Evolutionary conservation across 2,888 invertebrate species (phyloP).

Genomic region (Phyllotreta striolata): DNA sequence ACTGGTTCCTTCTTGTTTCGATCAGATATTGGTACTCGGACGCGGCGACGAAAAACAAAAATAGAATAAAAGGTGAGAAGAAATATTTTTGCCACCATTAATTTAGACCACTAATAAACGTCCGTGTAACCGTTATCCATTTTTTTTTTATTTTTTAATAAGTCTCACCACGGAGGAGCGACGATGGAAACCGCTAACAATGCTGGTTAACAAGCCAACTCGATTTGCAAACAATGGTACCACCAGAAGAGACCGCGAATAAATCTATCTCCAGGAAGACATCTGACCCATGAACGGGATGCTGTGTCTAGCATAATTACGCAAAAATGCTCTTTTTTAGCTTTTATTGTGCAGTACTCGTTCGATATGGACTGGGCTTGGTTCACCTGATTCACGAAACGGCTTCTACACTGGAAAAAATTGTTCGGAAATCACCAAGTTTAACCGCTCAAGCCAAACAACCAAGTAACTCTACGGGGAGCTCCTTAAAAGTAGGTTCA

Average conservation of each 20-base stretch:
- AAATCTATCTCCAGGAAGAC: conserved; percentile 54
- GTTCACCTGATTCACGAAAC: neutral
- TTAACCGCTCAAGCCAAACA: neutral
- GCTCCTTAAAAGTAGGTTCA: no score
- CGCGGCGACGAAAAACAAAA: conserved; percentile 10
- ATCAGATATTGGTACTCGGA: conserved; percentile 8
- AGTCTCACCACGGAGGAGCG: conserved; percentile 47
- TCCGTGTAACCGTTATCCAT: conserved; percentile 30
- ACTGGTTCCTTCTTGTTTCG: conserved; percentile 14
- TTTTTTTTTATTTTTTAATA: conserved; percentile 46
- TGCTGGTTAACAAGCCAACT: conserved; percentile 57
- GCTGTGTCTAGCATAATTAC: conserved; percentile 48
- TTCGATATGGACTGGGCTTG: conserved; percentile 19
- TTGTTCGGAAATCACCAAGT: neutral
- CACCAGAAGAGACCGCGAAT: conserved; percentile 52
- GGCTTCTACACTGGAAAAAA: neutral
- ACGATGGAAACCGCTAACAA: conserved; percentile 55
- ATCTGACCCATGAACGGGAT: conserved; percentile 54
- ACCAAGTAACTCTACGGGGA: neutral
- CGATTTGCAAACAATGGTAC: conserved; percentile 61
- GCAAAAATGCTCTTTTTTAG: conserved; percentile 33
- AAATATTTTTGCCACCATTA: conserved; percentile 36
- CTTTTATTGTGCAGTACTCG: conserved; percentile 22
- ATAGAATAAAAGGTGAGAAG: conserved; percentile 26
- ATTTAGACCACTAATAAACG: conserved; percentile 32